Base-by-base conservation (phyloP, 2,113 vertebrate genomes). In the Syngnathoides biaculeatus region DNA sequence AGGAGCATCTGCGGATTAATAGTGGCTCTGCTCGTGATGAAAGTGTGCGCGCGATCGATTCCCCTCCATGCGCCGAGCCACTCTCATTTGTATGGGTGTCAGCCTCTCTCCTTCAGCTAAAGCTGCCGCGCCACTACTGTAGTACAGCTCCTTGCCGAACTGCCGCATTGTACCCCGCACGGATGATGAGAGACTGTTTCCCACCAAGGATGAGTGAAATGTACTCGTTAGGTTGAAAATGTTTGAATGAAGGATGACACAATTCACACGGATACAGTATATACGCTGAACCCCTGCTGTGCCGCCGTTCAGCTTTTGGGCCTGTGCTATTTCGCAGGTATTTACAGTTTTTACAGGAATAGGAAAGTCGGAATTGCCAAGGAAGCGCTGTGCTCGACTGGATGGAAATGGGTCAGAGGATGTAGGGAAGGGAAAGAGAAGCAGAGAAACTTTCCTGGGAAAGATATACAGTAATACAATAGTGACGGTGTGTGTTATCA, bases 81-180 rank as follows among this genome's bases (percentile, higher is more conserved):
- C 74, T 77, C 86, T 90, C 88, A 88, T 89, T 89, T 89, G 84
- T 88, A 88, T 90, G 84, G 79, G 72, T 79, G 86, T 84, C 72
- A 68, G 68, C 35, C 63, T 82, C 74, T 90, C 86, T 91, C 88
- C 86, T 90, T 88, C 85, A 89, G 86, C 86, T 86, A 77, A 88
- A 88, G 87, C 89, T 87, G 84, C 85, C 82, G 82, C 82, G 80
- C 75, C 86, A 80, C 86, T 86, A 81, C 86, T 73, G 84, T 90
- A 81, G 80, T 86, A 65, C 71, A 83, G 78, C 84, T 84, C 78
- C 84, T 47, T 53, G 65, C 70, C 57, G 67, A 75, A 74, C 78
- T 89, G 85, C 88, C 79, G 89, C 89, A 89, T 87, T 88, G 88
- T 89, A n/a, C 88, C 87, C 87, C 72, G 83, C 77, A 75, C 82